Conservation (phyloP, 1,140 invertebrate genomes). For the Sitobion miscanthi region DNA sequence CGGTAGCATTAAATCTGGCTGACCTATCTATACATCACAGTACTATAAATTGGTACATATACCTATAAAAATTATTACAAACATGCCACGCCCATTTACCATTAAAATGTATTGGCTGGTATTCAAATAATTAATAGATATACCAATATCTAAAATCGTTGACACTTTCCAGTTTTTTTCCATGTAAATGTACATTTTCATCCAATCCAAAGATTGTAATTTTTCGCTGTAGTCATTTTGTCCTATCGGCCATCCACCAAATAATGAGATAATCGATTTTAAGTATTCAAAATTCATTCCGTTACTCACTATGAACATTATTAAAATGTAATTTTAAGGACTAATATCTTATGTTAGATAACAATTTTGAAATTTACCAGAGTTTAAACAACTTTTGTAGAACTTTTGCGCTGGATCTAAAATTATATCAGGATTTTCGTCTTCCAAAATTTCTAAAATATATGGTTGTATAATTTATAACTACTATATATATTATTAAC, state of each 20-base stretch:
- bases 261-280: not conserved
- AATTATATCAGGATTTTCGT: not conserved
- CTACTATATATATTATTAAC: not conserved
- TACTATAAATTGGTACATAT: not conserved
- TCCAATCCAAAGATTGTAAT: constrained; percentile 31
- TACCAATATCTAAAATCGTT: constrained; percentile 18
- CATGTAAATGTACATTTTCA: constrained; percentile 34
- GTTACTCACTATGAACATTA: not conserved
- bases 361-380: not conserved
- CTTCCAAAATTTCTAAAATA: constrained; percentile 42
- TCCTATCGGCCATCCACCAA: constrained; percentile 46
- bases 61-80: not conserved
- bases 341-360: not conserved
- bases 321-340: not conserved
- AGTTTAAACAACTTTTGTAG: constrained; percentile 48
- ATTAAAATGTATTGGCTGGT: constrained; percentile 48
- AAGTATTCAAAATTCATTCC: constrained; percentile 30
- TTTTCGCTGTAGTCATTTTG: not conserved
- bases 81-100: not conserved
- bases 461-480: not conserved
- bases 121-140: constrained; percentile 43
- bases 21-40: constrained; percentile 65
- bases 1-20: constrained; percentile 66
- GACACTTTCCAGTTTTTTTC: constrained; percentile 49
- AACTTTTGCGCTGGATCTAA: constrained; percentile 17